These are phyloP conservation scores for Mycteria americana DNA, from an alignment of 2,797 vertebrate genomes.

Conservation along the genomic window DNA sequence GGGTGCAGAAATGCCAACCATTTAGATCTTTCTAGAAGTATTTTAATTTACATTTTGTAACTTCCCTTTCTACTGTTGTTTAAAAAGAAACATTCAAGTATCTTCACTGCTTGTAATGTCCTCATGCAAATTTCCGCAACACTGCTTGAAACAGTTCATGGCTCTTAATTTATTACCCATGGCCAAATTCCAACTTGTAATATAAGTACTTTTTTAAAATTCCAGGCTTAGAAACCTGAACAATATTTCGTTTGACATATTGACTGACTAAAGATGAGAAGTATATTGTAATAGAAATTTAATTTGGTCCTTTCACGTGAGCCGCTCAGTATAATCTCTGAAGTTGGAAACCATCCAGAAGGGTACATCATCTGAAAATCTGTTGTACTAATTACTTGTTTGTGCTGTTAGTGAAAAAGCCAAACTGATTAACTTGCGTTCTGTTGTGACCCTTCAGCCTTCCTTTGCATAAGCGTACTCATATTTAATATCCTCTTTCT, in stretches of 20 bases:
- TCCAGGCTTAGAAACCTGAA: not conserved
- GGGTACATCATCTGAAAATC: not conserved
- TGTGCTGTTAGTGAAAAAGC: not conserved
- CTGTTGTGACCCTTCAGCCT: not conserved
- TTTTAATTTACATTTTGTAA: not conserved
- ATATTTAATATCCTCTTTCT: not conserved
- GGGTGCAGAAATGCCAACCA: not conserved
- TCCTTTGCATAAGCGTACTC: not conserved
- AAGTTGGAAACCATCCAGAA: not conserved
- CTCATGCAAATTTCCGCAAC: not conserved
- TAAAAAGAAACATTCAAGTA: not conserved
- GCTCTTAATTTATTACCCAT: not conserved
- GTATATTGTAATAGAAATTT: not conserved
- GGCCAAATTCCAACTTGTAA: not conserved
- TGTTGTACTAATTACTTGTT: not conserved
- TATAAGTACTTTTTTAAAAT: not conserved
- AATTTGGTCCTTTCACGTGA: not conserved
- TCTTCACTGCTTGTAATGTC: not conserved
- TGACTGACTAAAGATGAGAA: not conserved
- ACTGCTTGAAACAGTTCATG: not conserved
- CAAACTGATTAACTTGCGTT: not conserved
- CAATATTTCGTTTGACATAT: not conserved
- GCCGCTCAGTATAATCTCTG: not conserved
- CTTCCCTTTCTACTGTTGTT: not conserved
- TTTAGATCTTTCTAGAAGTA: not conserved